Evolutionary conservation across 1,140 invertebrate genomes (phyloP).

Genomic region (Littorina saxatilis): DNA sequence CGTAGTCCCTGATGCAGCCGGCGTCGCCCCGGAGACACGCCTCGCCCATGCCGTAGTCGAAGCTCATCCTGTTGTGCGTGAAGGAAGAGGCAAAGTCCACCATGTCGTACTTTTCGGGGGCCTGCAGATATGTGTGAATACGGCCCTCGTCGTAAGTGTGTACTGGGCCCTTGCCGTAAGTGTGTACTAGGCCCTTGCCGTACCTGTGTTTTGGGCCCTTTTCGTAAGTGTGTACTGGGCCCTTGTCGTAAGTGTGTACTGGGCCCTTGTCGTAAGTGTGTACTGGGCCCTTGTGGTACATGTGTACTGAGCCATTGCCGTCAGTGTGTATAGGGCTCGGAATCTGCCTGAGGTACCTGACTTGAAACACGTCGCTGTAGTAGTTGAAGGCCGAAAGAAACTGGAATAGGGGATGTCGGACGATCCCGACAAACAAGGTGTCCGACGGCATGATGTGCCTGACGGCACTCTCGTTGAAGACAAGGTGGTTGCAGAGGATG

Average conservation of each 20-base stretch:
- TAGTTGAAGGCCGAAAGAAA: constrained; percentile 54
- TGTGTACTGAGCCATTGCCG: background rate
- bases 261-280: too few species aligned
- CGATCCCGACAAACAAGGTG: constrained; percentile 48
- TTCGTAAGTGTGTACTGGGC: background rate
- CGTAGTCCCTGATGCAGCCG: constrained; percentile 34
- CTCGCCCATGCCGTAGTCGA: constrained; percentile 51
- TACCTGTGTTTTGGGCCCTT: too few species aligned
- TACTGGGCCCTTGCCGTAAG: background rate
- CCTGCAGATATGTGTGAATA: background rate
- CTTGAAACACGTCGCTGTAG: background rate
- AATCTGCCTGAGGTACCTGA: background rate
- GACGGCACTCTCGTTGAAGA: constrained; percentile 46
- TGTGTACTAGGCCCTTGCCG: background rate
- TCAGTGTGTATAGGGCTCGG: too few species aligned
- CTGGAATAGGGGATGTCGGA: constrained; percentile 53
- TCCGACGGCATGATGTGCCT: constrained; percentile 44
- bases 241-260: background rate
- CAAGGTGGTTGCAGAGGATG: constrained; percentile 56
- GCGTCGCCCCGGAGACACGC: constrained; percentile 2
- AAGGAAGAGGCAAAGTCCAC: constrained; percentile 36
- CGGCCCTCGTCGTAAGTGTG: background rate
- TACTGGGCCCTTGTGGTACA: too few species aligned
- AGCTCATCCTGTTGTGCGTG: constrained; percentile 55
- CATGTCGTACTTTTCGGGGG: background rate